Conservation (phyloP, 2,797 vertebrate genomes). For the Sebastes iracundus region DNA sequence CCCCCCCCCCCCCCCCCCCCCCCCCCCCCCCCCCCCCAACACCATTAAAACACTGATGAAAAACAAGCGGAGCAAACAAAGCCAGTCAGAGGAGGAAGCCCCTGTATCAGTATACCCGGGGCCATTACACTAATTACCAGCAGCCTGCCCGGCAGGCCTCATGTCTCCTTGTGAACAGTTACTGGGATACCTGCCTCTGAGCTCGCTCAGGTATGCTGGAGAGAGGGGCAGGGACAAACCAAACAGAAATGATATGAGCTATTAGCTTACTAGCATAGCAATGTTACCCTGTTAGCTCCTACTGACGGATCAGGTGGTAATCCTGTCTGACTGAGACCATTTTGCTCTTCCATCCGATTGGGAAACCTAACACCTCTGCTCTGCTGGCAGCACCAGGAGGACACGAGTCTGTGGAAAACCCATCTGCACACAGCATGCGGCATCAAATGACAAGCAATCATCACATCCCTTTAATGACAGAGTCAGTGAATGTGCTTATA, state of each 20-base stretch:
- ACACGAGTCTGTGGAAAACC: conserved; percentile 17
- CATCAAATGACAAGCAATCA: conserved; percentile 13
- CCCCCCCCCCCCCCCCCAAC: too few species aligned
- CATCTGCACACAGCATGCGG: neutral
- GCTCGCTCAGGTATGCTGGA: conserved; percentile 14
- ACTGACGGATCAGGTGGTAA: conserved; percentile 26
- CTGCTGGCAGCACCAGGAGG: neutral
- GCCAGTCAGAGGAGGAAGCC: conserved; percentile 49
- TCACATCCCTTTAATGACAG: neutral
- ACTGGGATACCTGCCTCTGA: conserved; percentile 55
- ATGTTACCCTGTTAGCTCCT: conserved; percentile 28
- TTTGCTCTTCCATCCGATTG: conserved; percentile 16
- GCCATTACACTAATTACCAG: conserved; percentile 71
- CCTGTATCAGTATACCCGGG: conserved; percentile 65
- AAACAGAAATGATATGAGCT: conserved; percentile 28
- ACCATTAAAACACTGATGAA: conserved; percentile 64
- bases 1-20: too few species aligned
- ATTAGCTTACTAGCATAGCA: conserved; percentile 36
- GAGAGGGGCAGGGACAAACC: conserved; percentile 5
- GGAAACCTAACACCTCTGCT: conserved; percentile 38
- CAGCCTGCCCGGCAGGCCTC: conserved; percentile 26
- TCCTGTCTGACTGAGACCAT: conserved; percentile 25
- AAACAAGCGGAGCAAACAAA: conserved; percentile 76
- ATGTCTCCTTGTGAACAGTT: conserved; percentile 54
- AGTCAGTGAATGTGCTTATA: neutral